Base-by-base conservation (phyloP, 2,113 vertebrate species). In the Nothocercus nigrocapillus region DNA sequence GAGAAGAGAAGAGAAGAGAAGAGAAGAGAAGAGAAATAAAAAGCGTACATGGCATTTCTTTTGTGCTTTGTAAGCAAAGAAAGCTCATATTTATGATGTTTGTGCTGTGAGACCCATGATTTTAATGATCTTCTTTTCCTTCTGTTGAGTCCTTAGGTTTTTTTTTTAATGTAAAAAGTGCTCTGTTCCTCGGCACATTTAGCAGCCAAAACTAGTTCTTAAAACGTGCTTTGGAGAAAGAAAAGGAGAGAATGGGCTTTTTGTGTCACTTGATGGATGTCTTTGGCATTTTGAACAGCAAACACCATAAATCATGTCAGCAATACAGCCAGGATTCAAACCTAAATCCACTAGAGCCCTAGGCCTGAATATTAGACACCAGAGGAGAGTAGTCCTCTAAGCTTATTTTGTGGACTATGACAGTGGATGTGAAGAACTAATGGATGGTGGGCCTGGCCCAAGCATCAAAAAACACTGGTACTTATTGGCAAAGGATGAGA, bases 241-340 rank as follows among this genome's bases (percentile, higher is more conserved):
- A 63, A 90, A 89, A 38, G 30, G 70, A 53, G 53, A 67, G 56
- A 89, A 62, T 49, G 56, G 61, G 40, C 53, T 67, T 68, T 94
- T 61, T 85, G n/a, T 78, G 68, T 44, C 81, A 47, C 11, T 40
- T 95, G 89, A 93, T 72, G 70, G 24, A 94, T 93, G 54, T 25
- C 56, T 56, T 73, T 85, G 70, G 59, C 73, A 84, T 90, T 96
- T 95, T 36, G 64, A 93, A 82, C 11, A 78, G 69, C 34, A 88
- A 90, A 94, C 45, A 62, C 15, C 45, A 76, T 81, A 90, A 94
- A 94, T 88, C 93, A 69, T 36, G 62, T 93, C 69, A 94, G 70
- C 73, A 90, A 21, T 82, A 85, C 67, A 90, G 61, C 21, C 28
- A 75, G 38, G 64, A 81, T 45, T 72, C 87, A 87, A 78, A 76